These are phyloP conservation scores for Carettochelys insculpta DNA, from an alignment of 2,113 vertebrate species.

Conservation along the genomic window DNA sequence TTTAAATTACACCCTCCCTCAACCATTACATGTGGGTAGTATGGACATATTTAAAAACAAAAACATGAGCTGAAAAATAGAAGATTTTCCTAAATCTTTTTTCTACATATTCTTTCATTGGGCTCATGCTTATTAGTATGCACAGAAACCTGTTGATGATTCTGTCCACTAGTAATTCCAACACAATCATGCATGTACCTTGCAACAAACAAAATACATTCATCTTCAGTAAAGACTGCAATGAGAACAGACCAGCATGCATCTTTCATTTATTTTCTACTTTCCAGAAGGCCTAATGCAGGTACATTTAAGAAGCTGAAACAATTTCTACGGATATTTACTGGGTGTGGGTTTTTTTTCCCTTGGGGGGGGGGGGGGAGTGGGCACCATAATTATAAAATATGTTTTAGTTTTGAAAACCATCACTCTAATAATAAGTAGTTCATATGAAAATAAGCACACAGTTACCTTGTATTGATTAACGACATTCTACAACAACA, in stretches of 20 bases:
- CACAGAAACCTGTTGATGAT: neutral
- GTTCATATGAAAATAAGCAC: accelerated
- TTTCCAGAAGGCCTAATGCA: neutral
- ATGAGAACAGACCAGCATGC: neutral
- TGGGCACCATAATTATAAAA: neutral
- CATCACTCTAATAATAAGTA: accelerated
- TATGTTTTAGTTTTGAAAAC: neutral
- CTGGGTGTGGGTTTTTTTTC: too few species aligned
- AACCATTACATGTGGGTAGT: neutral
- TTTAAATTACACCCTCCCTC: neutral
- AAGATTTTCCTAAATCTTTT: accelerated
- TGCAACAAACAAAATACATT: neutral
- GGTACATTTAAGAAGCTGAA: neutral
- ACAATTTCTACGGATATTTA: neutral
- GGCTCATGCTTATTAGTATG: neutral
- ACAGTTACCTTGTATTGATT: accelerated
- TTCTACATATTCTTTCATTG: neutral
- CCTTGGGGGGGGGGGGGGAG: too few species aligned
- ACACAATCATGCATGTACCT: neutral
- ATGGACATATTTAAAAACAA: accelerated
- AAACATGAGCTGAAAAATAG: accelerated
- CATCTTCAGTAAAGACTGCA: neutral
- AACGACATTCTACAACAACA: accelerated
- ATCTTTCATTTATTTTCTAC: neutral
- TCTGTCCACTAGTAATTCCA: neutral